A percentile compares a stretch with the other conserved stretches of the same genome.
Evolutionary conservation across 2,888 invertebrate genomes (phyloP).

Genomic region (Theodoxus fluviatilis): DNA sequence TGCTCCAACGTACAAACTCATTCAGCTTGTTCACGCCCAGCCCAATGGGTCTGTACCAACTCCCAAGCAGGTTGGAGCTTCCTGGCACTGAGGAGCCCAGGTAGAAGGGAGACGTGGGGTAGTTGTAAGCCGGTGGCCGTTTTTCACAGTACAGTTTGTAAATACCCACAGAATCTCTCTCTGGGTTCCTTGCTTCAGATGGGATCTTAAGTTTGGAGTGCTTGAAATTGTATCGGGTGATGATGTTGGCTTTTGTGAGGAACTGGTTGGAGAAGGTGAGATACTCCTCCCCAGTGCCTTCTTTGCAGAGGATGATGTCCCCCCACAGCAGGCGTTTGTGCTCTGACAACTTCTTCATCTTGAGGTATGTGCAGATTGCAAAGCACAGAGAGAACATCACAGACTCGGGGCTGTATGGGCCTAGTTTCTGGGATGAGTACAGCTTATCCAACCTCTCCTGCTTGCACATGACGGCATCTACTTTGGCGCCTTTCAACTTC

Average conservation of each 20-base stretch:
- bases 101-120: conserved; percentile 52
- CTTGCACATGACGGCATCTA: conserved; percentile 36
- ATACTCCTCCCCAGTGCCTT: conserved; percentile 43
- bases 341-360: conserved; percentile 52
- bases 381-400: conserved; percentile 53
- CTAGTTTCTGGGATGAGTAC: conserved; percentile 52
- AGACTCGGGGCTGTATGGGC: conserved; percentile 53
- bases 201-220: conserved; percentile 36
- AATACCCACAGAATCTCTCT: conserved; percentile 48
- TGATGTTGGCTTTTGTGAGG: conserved; percentile 32
- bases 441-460: conserved; percentile 48
- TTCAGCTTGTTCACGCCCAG: conserved; percentile 57
- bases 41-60: conserved; percentile 52
- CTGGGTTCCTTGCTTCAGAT: conserved; percentile 41
- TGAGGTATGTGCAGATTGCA: conserved; percentile 49
- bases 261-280: conserved; percentile 42
- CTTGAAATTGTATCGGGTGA: conserved; percentile 30
- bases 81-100: conserved; percentile 46
- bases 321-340: conserved; percentile 56
- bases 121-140: conserved; percentile 45
- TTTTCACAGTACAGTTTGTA: conserved; percentile 53
- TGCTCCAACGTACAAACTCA: conserved; percentile 53
- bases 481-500: conserved; percentile 46
- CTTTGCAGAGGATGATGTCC: conserved; percentile 46
- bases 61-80: too few relatives aligned